Base-by-base conservation (phyloP, 2,797 vertebrate genomes). In the Siniperca obscura region DNA sequence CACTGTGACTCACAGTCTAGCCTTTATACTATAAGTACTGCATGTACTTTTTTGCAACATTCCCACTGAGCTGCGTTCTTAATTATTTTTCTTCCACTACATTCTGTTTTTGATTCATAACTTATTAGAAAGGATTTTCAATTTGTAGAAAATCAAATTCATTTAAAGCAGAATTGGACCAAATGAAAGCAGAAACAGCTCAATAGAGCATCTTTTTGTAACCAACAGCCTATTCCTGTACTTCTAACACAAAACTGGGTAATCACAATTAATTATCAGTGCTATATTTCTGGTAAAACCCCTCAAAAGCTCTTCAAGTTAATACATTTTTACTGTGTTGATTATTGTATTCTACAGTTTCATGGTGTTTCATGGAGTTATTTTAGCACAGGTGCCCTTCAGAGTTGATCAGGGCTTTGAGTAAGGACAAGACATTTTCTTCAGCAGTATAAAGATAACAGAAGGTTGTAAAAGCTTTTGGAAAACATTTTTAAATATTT, bases 171-270 rank as follows among this genome's bases (percentile, higher is more conserved):
- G 27, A 76, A 55, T 12, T 19, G 12, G 40, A 13, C 17, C 19
- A 70, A 59, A 52, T 57, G 9, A 46, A 62, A 42, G 44, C 65
- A 57, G 44, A 57, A 61, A 55, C 25, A 16, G 53, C 40, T 69
- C 13, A 59, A 46, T 5, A 42, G 34, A 68, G 48, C 13, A 22
- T 25, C 36, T 52, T 7, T 78, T 75, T 73, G 22, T 52, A 52
- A 70, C 22, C n/a, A 76, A 34, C 27, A 57, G 25, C 50, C 16
- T 16, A 60, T 30, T 38, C 21, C 30, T 79, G 62, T 57, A 75
- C 30, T n/a, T 64, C 4, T 0, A 2, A 50, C 9, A 62, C 22
- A n/a, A 76, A 71, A 64, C 36, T 38, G 17, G 11, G n/a, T n/a
- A 25, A 71, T 64, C 38, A 16, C 0, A 66, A 11, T 36, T 3